Evolutionary conservation across 2,888 invertebrate species (phyloP).

Genomic region (Leptopilina drosophilae): DNA sequence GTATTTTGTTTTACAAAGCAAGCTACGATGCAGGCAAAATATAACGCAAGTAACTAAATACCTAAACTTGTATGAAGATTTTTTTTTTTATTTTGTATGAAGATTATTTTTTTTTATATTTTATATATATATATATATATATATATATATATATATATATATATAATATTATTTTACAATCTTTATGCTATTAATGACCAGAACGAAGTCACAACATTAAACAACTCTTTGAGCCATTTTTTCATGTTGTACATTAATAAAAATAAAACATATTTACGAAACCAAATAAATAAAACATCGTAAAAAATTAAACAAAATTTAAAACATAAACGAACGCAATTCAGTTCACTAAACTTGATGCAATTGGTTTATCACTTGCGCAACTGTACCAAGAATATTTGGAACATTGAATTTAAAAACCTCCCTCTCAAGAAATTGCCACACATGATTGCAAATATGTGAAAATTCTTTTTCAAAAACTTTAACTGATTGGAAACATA

Average conservation of each 20-base stretch:
- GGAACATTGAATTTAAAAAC: background rate
- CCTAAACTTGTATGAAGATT: no score
- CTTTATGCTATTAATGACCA: background rate
- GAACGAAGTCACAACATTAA: background rate
- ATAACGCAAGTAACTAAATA: background rate
- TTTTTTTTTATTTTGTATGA: no score
- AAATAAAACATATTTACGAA: slow-evolving; percentile 1
- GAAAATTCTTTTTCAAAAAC: slow-evolving; percentile 34
- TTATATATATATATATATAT: no score
- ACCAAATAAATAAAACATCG: background rate
- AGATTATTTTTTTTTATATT: no score
- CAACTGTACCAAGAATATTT: background rate
- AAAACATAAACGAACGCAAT: background rate
- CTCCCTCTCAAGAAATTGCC: background rate
- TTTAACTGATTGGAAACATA: slow-evolving; percentile 35
- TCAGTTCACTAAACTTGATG: background rate
- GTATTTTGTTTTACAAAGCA: background rate
- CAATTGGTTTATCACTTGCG: background rate
- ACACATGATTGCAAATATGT: slow-evolving; percentile 12
- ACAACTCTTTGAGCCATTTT: background rate
- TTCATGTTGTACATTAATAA: background rate
- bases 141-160: no score
- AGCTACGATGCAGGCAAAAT: background rate
- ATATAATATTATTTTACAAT: no score
- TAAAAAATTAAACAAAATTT: background rate